phyloP scores from a whole-genome alignment of 2,797 vertebrate species.

The Phaenicophaeus curvirostris region DNA sequence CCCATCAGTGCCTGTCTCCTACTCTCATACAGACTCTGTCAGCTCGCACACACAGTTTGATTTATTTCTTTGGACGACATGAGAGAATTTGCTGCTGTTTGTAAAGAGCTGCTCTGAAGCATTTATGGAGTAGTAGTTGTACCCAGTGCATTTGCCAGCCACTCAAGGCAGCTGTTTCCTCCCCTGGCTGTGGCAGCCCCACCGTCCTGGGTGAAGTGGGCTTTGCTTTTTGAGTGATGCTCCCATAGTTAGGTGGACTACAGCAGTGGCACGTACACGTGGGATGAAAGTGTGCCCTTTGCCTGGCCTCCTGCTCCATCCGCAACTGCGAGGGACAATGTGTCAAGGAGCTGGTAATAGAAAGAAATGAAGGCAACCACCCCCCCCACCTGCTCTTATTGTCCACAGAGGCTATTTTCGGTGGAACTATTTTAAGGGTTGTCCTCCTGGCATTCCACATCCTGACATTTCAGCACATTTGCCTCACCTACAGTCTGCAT shows the following conservation, averaged over 20 bases:
- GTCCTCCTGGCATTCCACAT: constrained; percentile 71
- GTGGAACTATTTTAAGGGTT: constrained; percentile 73
- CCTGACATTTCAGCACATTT: constrained; percentile 77
- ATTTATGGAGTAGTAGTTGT: background rate
- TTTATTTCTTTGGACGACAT: background rate
- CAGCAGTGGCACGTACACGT: rapidly evolving
- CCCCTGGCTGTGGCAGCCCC: background rate
- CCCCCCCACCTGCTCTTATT: background rate
- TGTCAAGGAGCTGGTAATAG: constrained; percentile 56
- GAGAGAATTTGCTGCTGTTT: constrained; percentile 26
- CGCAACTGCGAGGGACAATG: background rate
- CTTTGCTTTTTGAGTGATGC: background rate
- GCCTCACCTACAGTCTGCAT: constrained; percentile 60
- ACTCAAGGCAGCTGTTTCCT: rapidly evolving
- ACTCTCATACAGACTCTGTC: background rate
- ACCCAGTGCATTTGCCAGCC: background rate
- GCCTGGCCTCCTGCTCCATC: background rate
- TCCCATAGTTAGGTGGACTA: background rate
- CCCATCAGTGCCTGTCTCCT: background rate
- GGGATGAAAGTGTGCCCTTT: background rate
- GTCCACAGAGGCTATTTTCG: constrained; percentile 68
- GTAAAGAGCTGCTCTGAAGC: background rate
- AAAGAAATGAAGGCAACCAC: constrained; percentile 49
- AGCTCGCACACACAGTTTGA: background rate
- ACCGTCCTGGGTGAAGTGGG: rapidly evolving